Base-by-base conservation (phyloP, 2,113 vertebrate genomes). In the Mesoclemmys tuberculata region DNA sequence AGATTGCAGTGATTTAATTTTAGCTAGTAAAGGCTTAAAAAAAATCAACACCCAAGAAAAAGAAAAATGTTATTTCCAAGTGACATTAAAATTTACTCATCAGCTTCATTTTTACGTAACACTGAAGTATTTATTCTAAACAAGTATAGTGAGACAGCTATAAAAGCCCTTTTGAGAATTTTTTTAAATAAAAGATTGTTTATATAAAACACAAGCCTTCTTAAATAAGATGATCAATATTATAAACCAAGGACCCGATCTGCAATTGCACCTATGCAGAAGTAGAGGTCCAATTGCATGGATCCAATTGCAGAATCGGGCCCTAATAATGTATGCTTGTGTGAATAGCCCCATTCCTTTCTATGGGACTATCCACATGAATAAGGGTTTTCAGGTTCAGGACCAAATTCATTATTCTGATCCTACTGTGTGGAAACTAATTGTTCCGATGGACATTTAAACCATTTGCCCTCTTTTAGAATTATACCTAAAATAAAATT, bases 401-500 rank as follows among this genome's bases (percentile, higher is more conserved):
- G 84, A 44, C 44, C 52, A 81, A 95, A 93, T 49, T 58, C 74
- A 22, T 81, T 91, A 64, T 51, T 80, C 85, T 61, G 31, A 88
- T 94, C 94, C 93, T 52, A 80, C 55, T n/a, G 8, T 38, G 55
- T 94, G 18, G 22, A 92, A 96, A 77, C 52, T 51, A 49, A 84
- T 87, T 90, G 71, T 93, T 92, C 38, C 88, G 78, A 96, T 84
- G 75, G 89, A 93, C 81, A 90, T 68, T 90, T 82, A 79, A 85
- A 84, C 56, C 82, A 92, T 91, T 78, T 83, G 96, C 46, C 86
- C 95, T 92, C 92, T 95, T 88, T 92, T 90, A 95, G 58, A 97
- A 95, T 96, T 92, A 75, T 96, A 93, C 35, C 87, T 91, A 95
- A 96, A 96, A 81, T 95, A 97, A 93, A 77, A 95, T 81, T 95